Conservation (phyloP, 2,113 vertebrate genomes). For the Cranoglanis bouderius region DNA sequence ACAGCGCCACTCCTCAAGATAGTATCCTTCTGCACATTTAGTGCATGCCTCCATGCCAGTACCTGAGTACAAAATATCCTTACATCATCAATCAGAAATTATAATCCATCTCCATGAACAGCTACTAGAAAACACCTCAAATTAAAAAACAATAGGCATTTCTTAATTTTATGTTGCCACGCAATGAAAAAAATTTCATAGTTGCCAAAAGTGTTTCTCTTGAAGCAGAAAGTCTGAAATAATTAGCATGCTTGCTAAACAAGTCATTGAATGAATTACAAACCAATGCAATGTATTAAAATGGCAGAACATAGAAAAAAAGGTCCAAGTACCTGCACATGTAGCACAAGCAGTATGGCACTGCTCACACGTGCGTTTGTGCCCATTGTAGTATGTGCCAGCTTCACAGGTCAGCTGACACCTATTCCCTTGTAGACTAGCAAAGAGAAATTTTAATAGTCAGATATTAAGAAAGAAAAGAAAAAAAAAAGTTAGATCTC, state of each 20-base stretch:
- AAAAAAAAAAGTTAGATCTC: neutral
- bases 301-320: neutral
- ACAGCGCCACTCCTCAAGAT: constrained; percentile 92
- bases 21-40: constrained; percentile 85
- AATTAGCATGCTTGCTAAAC: neutral
- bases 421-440: constrained; percentile 85
- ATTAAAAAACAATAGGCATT: neutral
- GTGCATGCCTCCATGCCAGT: constrained; percentile 88
- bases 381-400: constrained; percentile 87
- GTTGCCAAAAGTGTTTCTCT: neutral
- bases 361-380: constrained; percentile 82
- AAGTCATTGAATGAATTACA: neutral
- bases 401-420: constrained; percentile 87
- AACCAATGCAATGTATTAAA: neutral
- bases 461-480: neutral
- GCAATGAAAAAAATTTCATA: neutral
- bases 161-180: no score
- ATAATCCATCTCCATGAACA: neutral
- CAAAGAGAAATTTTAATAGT: neutral
- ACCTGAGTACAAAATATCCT: constrained; percentile 68
- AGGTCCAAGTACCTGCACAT: constrained; percentile 83
- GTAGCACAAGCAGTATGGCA: constrained; percentile 91
- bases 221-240: neutral
- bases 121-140: neutral
- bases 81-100: neutral